Conservation (phyloP, 2,113 vertebrate genomes). For the Arizona elegans region DNA sequence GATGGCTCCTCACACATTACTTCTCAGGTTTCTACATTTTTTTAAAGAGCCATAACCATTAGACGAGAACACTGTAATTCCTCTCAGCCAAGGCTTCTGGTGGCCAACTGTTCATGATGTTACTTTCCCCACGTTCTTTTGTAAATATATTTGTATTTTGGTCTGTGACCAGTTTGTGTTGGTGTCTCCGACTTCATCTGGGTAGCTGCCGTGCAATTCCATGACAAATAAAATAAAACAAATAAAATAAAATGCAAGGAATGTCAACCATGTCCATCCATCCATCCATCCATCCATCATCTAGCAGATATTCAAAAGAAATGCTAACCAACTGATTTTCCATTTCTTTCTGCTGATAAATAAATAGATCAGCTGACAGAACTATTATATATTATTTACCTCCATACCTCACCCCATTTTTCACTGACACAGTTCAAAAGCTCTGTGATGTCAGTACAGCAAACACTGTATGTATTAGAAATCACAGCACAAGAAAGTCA, state of each 20-base stretch:
- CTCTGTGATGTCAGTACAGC: neutral
- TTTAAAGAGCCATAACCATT: no score
- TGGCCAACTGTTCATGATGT: no score
- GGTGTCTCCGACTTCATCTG: neutral
- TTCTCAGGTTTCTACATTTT: no score
- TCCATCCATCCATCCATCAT: neutral
- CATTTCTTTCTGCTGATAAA: neutral
- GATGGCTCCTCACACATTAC: no score
- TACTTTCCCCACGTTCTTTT: no score
- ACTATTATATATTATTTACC: neutral
- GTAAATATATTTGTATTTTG: no score
- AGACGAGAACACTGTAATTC: no score
- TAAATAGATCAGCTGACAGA: neutral
- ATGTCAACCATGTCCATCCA: neutral
- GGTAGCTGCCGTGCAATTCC: neutral
- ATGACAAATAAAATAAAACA: neutral
- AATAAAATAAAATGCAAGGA: neutral
- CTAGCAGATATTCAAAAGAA: neutral
- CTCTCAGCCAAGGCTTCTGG: no score
- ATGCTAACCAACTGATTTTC: neutral
- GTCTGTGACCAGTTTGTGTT: no score
- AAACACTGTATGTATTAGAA: neutral
- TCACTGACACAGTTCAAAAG: neutral
- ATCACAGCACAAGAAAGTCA: constrained; percentile 73
- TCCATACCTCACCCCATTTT: neutral